Evolutionary conservation across 2,888 invertebrate genomes (phyloP).

Genomic region (Cryptus armator): DNA sequence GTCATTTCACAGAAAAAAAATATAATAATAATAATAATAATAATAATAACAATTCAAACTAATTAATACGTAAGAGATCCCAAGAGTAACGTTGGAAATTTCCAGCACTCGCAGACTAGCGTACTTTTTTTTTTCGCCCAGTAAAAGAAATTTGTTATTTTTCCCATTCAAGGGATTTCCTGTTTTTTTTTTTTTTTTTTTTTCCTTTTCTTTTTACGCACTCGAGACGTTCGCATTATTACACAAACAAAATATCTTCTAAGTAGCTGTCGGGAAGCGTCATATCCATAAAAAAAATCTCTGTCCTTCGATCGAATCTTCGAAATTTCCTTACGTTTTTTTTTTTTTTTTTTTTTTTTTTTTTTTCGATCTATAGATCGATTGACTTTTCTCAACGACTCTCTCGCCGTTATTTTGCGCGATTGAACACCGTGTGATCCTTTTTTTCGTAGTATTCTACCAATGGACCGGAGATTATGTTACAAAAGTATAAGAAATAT

Average conservation of each 20-base stretch:
- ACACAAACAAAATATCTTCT: conserved; percentile 17
- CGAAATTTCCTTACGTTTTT: background rate
- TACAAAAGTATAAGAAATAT: conserved; percentile 51
- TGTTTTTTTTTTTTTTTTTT: conserved; percentile 8
- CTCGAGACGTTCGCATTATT: conserved; percentile 14
- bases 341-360: background rate
- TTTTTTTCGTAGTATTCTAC: background rate
- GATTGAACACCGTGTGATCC: background rate
- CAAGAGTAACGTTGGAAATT: conserved; percentile 61
- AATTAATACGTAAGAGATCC: conserved; percentile 64
- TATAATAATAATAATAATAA: conserved; percentile 14
- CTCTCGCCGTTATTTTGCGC: background rate
- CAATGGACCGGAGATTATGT: conserved; percentile 19
- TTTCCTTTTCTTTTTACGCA: conserved; percentile 23
- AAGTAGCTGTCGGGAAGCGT: conserved; percentile 26
- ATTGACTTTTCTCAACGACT: conserved; percentile 7
- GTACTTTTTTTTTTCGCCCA: conserved; percentile 43
- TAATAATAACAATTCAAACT: conserved; percentile 28
- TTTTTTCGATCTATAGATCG: background rate
- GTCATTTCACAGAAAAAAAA: conserved; percentile 30
- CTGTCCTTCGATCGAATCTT: conserved; percentile 7
- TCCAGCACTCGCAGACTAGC: conserved; percentile 66
- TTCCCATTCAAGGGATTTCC: background rate
- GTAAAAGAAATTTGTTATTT: background rate
- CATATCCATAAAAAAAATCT: conserved; percentile 3